Conservation (phyloP, 1,140 invertebrate species). For the Apis mellifera region DNA sequence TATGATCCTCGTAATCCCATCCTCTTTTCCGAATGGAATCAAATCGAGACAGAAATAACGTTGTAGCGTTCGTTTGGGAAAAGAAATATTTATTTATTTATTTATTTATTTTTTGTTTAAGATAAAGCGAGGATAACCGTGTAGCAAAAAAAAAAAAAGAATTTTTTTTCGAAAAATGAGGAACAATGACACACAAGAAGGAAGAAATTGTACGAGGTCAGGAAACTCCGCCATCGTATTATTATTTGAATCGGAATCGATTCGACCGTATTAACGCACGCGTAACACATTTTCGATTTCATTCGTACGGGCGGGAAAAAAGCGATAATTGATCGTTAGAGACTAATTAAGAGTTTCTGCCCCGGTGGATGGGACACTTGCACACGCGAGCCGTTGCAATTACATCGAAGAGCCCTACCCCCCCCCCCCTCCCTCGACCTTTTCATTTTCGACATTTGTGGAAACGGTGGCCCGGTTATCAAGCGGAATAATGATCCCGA, state of each 20-base stretch:
- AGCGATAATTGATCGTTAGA: slow-evolving; percentile 37
- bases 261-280: too few species aligned
- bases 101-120: too few species aligned
- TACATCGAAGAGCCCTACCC: background rate
- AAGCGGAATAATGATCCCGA: slow-evolving; percentile 5
- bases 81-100: too few species aligned
- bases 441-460: background rate
- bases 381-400: background rate
- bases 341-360: slow-evolving; percentile 29
- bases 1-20: too few species aligned
- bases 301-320: background rate
- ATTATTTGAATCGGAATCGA: background rate
- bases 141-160: too few species aligned
- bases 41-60: background rate
- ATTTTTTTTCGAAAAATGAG: too few species aligned
- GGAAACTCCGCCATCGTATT: too few species aligned
- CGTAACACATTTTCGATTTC: background rate
- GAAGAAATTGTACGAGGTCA: too few species aligned
- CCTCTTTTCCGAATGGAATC: too few species aligned
- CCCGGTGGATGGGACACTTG: background rate
- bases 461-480: background rate
- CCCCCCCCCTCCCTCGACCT: too few species aligned
- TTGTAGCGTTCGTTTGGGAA: too few species aligned
- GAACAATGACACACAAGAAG: background rate
- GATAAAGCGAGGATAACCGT: too few species aligned